Conservation (phyloP, 2,888 invertebrate species). For the Coecobrya sp. region DNA sequence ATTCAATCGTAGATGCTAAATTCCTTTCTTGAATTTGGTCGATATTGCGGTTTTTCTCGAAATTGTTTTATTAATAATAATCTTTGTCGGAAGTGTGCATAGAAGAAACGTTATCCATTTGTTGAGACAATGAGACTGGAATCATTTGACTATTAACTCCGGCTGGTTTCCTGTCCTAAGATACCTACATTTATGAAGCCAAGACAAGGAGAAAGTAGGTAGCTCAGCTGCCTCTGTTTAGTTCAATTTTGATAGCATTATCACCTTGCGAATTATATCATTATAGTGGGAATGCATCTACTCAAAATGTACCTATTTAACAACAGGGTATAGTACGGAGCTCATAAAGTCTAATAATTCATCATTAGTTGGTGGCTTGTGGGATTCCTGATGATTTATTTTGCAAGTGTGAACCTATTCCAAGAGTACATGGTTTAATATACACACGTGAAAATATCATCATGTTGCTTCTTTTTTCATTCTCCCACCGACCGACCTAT, state of each 20-base stretch:
- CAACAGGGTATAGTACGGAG: slow-evolving; percentile 1
- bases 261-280: too few species aligned
- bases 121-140: too few species aligned
- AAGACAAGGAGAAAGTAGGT: background rate
- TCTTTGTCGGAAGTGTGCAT: too few species aligned
- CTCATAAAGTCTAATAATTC: slow-evolving; percentile 81
- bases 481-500: background rate
- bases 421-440: background rate
- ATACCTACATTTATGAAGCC: too few species aligned
- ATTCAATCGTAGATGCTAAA: too few species aligned
- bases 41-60: too few species aligned
- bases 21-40: too few species aligned
- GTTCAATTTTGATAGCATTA: background rate
- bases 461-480: background rate
- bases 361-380: slow-evolving; percentile 79
- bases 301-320: background rate
- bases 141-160: too few species aligned
- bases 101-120: too few species aligned
- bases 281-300: too few species aligned
- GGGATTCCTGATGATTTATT: slow-evolving; percentile 79
- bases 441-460: slow-evolving; percentile 10
- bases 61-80: too few species aligned
- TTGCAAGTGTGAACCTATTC: slow-evolving; percentile 58
- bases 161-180: too few species aligned
- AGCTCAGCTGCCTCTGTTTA: background rate